Evolutionary conservation across 2,888 invertebrate genomes (phyloP), one percentile per base, ranked within the genome.

Genomic region (Andrena hattorfiana): DNA sequence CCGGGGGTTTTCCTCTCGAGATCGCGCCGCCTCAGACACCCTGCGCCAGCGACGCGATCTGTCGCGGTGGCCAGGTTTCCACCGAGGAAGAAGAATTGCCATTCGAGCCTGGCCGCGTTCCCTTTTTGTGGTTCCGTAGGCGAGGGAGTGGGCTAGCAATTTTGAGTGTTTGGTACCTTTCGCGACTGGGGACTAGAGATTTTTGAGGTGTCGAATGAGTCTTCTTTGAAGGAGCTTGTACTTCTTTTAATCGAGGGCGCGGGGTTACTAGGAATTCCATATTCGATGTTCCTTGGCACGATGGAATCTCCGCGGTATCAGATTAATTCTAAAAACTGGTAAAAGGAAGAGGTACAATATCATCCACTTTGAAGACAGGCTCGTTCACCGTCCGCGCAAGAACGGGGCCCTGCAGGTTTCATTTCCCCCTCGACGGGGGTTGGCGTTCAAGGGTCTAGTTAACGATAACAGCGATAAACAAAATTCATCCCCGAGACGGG

Each of bases 401-500:
- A 48, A 16, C 42, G 10, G 10, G 30, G 2, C 16, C 5, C 32
- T 78, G n/a, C 28, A 42, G 48, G 64, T 73, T 66, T 64, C 28
- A 56, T 80, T 66, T 42, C 63, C 30, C 42, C 48, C 20, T 20
- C 35, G 51, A 10, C 63, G 10, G 23, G 48, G 62, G 6, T 32
- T 59, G 28, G 49, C 30, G 48, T 30, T 62, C 66, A 51, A 28
- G 51, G 35, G 23, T 42, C 35, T 16, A 35, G 42, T 64, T 64
- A 75, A 77, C 42, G 77, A 35, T 60, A 54, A 54, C 56, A 62
- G 62, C 26, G 67, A 64, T 77, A 83, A 87, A 77, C 80, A 81
- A 83, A 80, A 76, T 81, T 78, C 84, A 75, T 73, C 62, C 60
- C 51, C 60, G 8, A 5, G 72, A 51, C 78, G 68, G 35, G 71